A percentile compares a stretch with the other conserved stretches of the same genome.
Conservation (phyloP, 92 coral and sea anemone species). For the Siderastrea siderea region DNA sequence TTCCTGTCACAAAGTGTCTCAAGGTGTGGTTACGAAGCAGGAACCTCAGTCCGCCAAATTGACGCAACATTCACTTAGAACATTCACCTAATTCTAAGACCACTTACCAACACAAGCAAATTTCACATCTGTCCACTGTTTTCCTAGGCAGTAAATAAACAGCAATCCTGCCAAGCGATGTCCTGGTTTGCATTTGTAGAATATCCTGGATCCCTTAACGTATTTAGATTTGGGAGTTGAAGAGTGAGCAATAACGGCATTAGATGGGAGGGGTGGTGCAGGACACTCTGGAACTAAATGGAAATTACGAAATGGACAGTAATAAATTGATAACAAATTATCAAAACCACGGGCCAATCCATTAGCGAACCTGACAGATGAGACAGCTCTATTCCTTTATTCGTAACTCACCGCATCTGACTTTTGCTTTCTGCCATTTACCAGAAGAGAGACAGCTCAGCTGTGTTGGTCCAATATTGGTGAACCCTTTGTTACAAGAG, state of each 20-base stretch:
- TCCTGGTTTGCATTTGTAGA: slow-evolving; percentile 69
- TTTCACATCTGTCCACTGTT: slow-evolving; percentile 34
- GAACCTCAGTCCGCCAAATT: too few species aligned
- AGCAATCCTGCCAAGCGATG: slow-evolving; percentile 39
- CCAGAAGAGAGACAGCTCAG: slow-evolving; percentile 74
- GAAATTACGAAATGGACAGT: too few species aligned
- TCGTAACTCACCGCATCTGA: slow-evolving; percentile 52
- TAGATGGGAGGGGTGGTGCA: slow-evolving; percentile 31
- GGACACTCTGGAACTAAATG: slow-evolving; percentile 25
- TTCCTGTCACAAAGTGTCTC: too few species aligned
- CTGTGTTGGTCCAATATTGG: slow-evolving; percentile 44
- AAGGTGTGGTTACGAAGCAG: too few species aligned
- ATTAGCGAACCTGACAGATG: too few species aligned
- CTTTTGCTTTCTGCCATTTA: slow-evolving; percentile 60
- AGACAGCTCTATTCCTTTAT: too few species aligned
- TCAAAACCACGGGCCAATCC: too few species aligned
- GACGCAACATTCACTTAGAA: too few species aligned
- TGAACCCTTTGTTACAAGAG: slow-evolving; percentile 68
- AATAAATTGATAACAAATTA: neutral
- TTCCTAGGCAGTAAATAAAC: slow-evolving; percentile 29
- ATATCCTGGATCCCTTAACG: slow-evolving; percentile 40
- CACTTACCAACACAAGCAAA: slow-evolving; percentile 69
- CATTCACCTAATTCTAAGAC: too few species aligned
- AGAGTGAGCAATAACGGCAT: slow-evolving; percentile 36
- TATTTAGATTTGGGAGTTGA: slow-evolving; percentile 20